Evolutionary conservation across 2,888 invertebrate species (phyloP).

Genomic region (Ceramica pisi): DNA sequence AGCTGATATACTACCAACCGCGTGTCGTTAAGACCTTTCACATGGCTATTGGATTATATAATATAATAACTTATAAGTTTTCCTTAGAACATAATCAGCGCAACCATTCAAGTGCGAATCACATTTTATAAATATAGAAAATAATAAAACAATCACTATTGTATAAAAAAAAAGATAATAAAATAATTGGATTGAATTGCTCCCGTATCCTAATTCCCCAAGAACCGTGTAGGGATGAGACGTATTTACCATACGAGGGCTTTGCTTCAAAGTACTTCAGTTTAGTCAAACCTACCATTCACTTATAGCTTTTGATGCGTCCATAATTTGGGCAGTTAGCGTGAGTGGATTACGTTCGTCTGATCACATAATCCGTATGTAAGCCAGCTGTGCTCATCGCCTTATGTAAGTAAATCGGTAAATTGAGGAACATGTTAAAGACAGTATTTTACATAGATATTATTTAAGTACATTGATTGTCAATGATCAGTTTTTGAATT

Average conservation of each 20-base stretch:
- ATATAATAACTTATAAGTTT: conserved; percentile 60
- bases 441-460: not conserved
- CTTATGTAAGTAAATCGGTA: not conserved
- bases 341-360: conserved; percentile 27
- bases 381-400: conserved; percentile 13
- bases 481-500: too few species aligned
- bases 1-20: conserved; percentile 4
- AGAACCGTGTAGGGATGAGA: too few species aligned
- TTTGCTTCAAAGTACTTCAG: too few species aligned
- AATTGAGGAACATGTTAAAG: not conserved
- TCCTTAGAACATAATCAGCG: conserved; percentile 52
- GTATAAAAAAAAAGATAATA: too few species aligned
- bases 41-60: conserved; percentile 55
- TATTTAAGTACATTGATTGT: not conserved
- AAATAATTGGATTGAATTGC: too few species aligned
- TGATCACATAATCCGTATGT: conserved; percentile 11
- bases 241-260: too few species aligned
- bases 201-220: too few species aligned
- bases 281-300: not conserved
- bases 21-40: conserved; percentile 37
- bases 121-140: conserved; percentile 8
- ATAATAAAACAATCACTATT: too few species aligned
- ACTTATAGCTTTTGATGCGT: conserved; percentile 3
- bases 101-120: conserved; percentile 57
- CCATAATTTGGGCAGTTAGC: conserved; percentile 12